Conservation (phyloP, 1,140 invertebrate genomes). For the Pemphigus obesinymphae region DNA sequence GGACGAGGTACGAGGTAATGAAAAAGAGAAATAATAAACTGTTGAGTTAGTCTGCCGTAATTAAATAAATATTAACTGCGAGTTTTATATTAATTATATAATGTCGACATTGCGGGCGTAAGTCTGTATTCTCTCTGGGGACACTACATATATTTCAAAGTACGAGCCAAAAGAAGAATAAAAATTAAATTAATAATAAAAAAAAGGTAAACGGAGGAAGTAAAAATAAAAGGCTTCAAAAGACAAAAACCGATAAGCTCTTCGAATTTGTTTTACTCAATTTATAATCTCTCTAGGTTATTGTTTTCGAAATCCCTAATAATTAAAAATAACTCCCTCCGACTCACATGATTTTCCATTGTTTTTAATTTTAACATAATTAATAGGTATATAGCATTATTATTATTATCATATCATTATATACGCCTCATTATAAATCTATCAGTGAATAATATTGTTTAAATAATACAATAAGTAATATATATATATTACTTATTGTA, state of each 20-base stretch:
- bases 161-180: not conserved
- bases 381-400: not conserved
- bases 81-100: conserved; percentile 32
- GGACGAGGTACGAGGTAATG: not conserved
- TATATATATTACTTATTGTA: too few relatives aligned
- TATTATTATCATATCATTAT: too few relatives aligned
- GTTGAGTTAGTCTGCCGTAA: conserved; percentile 1
- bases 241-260: not conserved
- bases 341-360: not conserved
- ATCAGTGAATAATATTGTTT: not conserved
- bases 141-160: conserved; percentile 31
- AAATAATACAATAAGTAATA: too few relatives aligned
- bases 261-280: not conserved
- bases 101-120: not conserved
- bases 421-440: too few relatives aligned
- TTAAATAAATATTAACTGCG: conserved; percentile 30
- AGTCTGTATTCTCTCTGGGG: conserved; percentile 15
- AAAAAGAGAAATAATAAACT: conserved; percentile 17
- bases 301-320: not conserved
- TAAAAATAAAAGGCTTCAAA: not conserved
- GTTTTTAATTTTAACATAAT: not conserved
- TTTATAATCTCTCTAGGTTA: not conserved
- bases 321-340: too few relatives aligned
- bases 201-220: not conserved
- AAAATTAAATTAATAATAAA: not conserved